Conservation (phyloP, 2,797 vertebrate species). For the Danio kyathit region DNA sequence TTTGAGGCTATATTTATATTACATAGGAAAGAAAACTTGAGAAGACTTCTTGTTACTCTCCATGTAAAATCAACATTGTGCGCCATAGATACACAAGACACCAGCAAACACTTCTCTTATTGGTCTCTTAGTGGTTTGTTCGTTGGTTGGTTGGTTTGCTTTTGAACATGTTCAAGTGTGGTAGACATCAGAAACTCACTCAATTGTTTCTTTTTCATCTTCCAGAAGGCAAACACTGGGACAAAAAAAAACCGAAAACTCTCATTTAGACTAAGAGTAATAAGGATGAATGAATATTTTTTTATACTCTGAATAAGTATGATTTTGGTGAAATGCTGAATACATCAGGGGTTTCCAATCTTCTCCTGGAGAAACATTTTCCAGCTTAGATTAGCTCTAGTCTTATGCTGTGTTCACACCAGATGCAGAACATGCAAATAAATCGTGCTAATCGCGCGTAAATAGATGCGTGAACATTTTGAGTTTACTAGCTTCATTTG, state of each 20-base stretch:
- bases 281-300: background rate
- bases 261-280: background rate
- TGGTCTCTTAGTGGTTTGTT: conserved; percentile 7
- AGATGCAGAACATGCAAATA: too few relatives aligned
- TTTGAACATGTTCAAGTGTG: conserved; percentile 43
- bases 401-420: background rate
- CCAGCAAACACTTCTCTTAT: conserved; percentile 36
- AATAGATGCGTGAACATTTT: too few relatives aligned
- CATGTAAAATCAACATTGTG: conserved; percentile 56
- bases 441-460: too few relatives aligned
- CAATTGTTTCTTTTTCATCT: conserved; percentile 14
- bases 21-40: conserved; percentile 54
- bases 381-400: background rate
- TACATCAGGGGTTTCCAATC: background rate
- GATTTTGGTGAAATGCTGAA: background rate
- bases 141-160: background rate
- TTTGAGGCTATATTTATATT: conserved; percentile 57
- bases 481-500: too few relatives aligned
- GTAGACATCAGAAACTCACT: conserved; percentile 37
- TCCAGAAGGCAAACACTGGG: conserved; percentile 24
- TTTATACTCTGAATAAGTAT: background rate
- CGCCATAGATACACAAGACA: conserved; percentile 60
- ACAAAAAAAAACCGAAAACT: background rate
- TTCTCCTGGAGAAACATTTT: background rate
- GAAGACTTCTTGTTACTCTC: conserved; percentile 46